phyloP scores from a whole-genome alignment of 2,113 vertebrate species.

The Thinocorus orbignyianus region DNA sequence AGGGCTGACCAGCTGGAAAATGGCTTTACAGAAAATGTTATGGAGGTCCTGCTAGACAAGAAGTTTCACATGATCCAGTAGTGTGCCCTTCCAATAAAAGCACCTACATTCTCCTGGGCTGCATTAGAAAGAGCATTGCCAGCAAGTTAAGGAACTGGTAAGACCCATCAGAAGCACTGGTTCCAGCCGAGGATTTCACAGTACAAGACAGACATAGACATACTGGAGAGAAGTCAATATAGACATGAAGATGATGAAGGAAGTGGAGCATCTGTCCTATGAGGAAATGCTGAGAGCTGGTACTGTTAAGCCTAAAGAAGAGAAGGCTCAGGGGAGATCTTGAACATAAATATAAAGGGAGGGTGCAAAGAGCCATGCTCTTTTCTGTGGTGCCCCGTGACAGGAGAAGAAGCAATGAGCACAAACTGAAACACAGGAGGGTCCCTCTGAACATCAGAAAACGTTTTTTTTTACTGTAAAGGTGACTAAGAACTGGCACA shows the following conservation, averaged over 20 bases:
- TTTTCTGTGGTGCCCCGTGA: background rate
- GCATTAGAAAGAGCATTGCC: rapidly evolving
- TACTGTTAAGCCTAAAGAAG: background rate
- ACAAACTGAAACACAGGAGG: background rate
- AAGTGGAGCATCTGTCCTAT: rapidly evolving
- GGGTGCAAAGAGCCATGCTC: background rate
- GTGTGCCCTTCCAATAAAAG: background rate
- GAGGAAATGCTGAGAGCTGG: background rate
- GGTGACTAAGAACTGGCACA: background rate
- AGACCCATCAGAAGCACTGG: rapidly evolving
- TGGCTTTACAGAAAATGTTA: background rate
- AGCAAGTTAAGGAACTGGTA: background rate
- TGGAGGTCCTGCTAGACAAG: background rate
- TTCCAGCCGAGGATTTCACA: background rate
- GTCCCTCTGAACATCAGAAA: background rate
- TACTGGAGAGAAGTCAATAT: background rate
- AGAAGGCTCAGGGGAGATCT: background rate
- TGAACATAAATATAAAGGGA: background rate
- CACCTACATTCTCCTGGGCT: background rate
- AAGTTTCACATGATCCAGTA: background rate
- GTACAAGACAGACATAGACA: background rate
- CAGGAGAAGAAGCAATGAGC: background rate
- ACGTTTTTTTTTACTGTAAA: background rate
- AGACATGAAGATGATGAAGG: background rate
- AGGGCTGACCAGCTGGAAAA: background rate